These are phyloP conservation scores for Boulengeromyrus knoepffleri DNA, from an alignment of 2,113 vertebrate species.

Conservation along the genomic window DNA sequence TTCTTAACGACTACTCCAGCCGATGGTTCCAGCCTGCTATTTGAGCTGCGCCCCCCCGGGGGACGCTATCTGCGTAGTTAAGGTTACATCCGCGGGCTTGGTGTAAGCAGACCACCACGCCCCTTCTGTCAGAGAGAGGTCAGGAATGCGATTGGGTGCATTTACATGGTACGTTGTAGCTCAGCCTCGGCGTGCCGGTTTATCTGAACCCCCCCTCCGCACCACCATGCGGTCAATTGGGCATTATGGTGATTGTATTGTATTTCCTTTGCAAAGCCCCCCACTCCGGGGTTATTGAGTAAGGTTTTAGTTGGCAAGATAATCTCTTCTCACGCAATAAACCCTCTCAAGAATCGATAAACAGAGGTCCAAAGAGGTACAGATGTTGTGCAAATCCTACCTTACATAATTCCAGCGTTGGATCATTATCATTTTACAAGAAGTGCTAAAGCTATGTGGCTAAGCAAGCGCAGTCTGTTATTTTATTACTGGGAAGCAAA, in stretches of 20 bases:
- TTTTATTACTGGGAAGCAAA: background rate
- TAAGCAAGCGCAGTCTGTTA: background rate
- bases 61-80: background rate
- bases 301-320: slow-evolving; percentile 22
- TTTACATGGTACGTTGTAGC: background rate
- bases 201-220: background rate
- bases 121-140: background rate
- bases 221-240: background rate
- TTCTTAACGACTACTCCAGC: background rate
- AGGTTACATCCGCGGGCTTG: background rate
- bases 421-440: background rate
- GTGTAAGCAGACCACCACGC: background rate
- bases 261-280: slow-evolving; percentile 23
- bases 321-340: slow-evolving; percentile 5
- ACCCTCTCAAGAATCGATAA: background rate
- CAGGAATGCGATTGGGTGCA: background rate
- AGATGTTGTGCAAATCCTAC: background rate
- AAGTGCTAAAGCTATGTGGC: background rate
- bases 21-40: background rate
- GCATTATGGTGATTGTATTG: slow-evolving; percentile 31
- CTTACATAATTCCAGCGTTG: background rate
- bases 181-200: background rate
- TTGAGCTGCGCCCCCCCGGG: background rate
- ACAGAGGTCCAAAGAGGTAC: background rate
- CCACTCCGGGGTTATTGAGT: slow-evolving; percentile 35